Conservation (phyloP, 2,113 vertebrate genomes). For the Poeciliopsis prolifica region DNA sequence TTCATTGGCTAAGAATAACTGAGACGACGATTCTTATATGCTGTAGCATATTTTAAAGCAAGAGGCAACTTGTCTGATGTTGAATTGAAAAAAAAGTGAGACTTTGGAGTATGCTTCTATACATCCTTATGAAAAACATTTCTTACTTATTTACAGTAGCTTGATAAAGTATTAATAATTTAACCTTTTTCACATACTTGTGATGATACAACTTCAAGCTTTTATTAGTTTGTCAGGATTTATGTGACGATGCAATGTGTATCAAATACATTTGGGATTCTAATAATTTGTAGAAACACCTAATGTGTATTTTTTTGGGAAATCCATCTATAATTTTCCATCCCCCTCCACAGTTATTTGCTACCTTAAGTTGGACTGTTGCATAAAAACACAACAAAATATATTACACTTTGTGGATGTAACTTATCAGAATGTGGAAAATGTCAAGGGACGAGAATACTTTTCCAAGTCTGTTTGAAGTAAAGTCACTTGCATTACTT, state of each 20-base stretch:
- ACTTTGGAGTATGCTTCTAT: neutral
- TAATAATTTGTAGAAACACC: too few species aligned
- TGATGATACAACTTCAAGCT: neutral
- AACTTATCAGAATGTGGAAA: neutral
- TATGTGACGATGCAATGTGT: too few species aligned
- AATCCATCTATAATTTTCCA: neutral
- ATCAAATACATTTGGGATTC: too few species aligned
- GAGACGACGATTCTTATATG: conserved; percentile 20
- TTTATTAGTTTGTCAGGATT: neutral
- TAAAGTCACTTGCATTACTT: neutral
- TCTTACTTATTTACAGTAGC: neutral
- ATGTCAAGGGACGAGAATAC: neutral
- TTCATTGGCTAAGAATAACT: conserved; percentile 66
- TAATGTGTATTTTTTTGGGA: too few species aligned
- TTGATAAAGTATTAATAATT: neutral
- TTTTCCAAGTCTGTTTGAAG: neutral
- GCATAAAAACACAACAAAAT: neutral
- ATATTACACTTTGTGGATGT: neutral
- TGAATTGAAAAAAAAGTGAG: conserved; percentile 26
- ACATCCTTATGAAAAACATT: neutral
- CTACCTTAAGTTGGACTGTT: neutral
- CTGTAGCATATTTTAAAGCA: neutral
- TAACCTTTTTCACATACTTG: neutral
- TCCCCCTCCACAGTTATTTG: neutral
- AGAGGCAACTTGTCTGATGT: conserved; percentile 9